A percentile compares a stretch with the other conserved stretches of the same genome.
Conservation (phyloP, 2,888 invertebrate genomes). For the Andrena praecox region DNA sequence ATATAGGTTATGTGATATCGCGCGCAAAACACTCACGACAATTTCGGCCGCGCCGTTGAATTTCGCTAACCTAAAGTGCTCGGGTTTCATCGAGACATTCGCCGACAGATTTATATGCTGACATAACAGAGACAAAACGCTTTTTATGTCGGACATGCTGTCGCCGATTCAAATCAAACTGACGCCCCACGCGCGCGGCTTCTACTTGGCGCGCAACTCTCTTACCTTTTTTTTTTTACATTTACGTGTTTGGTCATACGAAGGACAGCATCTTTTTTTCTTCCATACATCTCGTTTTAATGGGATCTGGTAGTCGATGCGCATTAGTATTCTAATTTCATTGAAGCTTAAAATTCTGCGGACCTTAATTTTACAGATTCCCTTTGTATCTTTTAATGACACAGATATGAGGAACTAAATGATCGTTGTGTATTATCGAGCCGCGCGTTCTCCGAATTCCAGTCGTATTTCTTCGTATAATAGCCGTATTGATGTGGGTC, state of each 20-base stretch:
- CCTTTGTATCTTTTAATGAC: no score
- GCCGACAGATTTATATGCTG: constrained; percentile 79
- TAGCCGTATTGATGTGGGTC: neutral
- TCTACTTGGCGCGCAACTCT: neutral
- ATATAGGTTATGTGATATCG: constrained; percentile 50
- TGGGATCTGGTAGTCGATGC: no score
- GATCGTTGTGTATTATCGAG: no score
- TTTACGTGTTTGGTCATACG: no score
- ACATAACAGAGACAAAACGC: constrained; percentile 80
- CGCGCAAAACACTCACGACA: constrained; percentile 75
- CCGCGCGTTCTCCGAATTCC: neutral
- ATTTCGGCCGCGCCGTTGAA: constrained; percentile 77
- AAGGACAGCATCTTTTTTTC: no score
- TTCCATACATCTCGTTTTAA: no score
- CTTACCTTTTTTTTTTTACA: no score
- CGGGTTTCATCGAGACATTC: constrained; percentile 78
- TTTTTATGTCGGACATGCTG: constrained; percentile 80
- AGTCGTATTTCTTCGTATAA: no score
- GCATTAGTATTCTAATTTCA: no score
- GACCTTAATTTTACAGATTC: no score
- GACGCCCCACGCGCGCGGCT: neutral
- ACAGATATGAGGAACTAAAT: no score
- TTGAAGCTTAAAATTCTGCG: no score
- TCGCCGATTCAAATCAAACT: neutral
- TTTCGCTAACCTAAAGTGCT: constrained; percentile 82